These are phyloP conservation scores for Apogon hyalosoma DNA, from an alignment of 2,797 vertebrate genomes.

Conservation along the genomic window DNA sequence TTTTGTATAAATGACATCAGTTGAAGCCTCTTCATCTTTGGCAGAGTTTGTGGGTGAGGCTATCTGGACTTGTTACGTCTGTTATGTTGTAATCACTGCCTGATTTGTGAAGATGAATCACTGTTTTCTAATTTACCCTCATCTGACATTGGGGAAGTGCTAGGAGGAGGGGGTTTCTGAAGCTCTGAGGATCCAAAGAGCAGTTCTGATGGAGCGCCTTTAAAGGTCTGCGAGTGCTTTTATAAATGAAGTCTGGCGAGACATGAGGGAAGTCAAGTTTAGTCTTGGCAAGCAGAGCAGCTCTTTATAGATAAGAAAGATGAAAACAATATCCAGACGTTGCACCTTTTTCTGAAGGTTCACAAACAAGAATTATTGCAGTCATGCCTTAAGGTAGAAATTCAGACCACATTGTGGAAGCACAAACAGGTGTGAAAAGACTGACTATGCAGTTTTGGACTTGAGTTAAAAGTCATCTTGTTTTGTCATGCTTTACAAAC, in stretches of 20 bases:
- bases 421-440: slow-evolving; percentile 37
- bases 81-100: slow-evolving; percentile 10
- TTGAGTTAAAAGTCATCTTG: slow-evolving; percentile 33
- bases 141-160: slow-evolving; percentile 7
- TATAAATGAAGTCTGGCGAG: slow-evolving; percentile 67
- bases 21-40: slow-evolving; percentile 32
- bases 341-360: slow-evolving; percentile 56
- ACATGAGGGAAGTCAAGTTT: slow-evolving; percentile 66
- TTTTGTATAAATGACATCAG: slow-evolving; percentile 28
- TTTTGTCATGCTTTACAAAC: slow-evolving; percentile 12
- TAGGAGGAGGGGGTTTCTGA: slow-evolving; percentile 13
- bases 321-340: slow-evolving; percentile 62
- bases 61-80: slow-evolving; percentile 23
- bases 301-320: slow-evolving; percentile 63
- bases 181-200: background rate
- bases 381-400: slow-evolving; percentile 53
- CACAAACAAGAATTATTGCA: slow-evolving; percentile 62
- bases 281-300: slow-evolving; percentile 51
- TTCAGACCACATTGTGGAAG: slow-evolving; percentile 59
- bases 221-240: slow-evolving; percentile 50
- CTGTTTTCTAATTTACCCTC: slow-evolving; percentile 6
- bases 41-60: slow-evolving; percentile 8
- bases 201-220: slow-evolving; percentile 27
- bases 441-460: slow-evolving; percentile 33
- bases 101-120: slow-evolving; percentile 33